Conservation (phyloP, 2,888 invertebrate genomes). For the Anthophora plumipes region DNA sequence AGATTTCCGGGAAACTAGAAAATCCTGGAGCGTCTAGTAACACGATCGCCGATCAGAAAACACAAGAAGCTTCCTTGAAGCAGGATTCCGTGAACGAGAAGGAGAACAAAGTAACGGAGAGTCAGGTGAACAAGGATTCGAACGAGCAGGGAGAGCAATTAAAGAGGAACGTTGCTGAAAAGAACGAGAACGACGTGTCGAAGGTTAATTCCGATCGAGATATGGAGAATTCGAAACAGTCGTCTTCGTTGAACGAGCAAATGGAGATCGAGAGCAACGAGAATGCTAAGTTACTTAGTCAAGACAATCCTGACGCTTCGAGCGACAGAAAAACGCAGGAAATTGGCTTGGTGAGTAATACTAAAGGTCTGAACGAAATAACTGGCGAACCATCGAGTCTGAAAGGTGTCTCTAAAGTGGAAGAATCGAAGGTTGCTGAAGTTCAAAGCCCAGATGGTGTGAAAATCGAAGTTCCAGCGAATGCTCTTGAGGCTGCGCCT, state of each 20-base stretch:
- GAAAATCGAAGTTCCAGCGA: neutral
- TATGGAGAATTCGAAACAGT: neutral
- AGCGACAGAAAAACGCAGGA: neutral
- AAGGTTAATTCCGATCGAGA: neutral
- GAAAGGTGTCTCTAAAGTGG: slow-evolving; percentile 35
- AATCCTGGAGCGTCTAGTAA: neutral
- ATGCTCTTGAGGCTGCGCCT: neutral
- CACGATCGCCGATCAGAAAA: neutral
- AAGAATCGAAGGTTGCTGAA: slow-evolving; percentile 14
- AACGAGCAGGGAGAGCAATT: neutral
- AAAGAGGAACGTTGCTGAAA: slow-evolving; percentile 26
- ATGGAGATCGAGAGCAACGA: neutral
- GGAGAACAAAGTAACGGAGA: neutral
- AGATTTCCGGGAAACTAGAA: neutral
- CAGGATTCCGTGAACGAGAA: neutral
- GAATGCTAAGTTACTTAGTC: neutral
- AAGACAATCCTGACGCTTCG: neutral
- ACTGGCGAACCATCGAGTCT: neutral
- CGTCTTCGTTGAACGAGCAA: slow-evolving; percentile 7
- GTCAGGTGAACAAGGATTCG: neutral
- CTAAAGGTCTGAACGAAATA: neutral
- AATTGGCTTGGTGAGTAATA: neutral
- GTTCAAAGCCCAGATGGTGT: neutral
- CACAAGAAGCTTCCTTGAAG: neutral
- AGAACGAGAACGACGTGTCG: neutral